These are phyloP conservation scores for Frieseomelitta varia DNA, from an alignment of 1,140 invertebrate species.

Conservation along the genomic window DNA sequence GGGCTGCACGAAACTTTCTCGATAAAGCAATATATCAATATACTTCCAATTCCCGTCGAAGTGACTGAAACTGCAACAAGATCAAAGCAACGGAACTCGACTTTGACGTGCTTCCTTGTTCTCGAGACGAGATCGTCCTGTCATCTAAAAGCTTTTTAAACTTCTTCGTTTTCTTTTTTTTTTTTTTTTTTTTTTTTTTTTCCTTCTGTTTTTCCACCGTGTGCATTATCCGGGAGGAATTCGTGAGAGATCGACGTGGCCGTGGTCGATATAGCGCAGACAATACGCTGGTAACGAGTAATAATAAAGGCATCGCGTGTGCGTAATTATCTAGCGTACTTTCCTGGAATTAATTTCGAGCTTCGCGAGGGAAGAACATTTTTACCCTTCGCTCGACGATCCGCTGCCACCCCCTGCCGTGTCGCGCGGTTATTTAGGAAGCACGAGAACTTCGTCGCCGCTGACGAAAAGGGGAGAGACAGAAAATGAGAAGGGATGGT, in stretches of 20 bases:
- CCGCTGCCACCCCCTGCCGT: conserved; percentile 16
- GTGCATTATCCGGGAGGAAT: neutral
- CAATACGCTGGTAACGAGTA: conserved; percentile 47
- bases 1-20: neutral
- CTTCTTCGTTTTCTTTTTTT: too few species aligned
- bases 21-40: neutral
- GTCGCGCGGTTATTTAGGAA: conserved; percentile 31
- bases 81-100: neutral
- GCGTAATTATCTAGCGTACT: conserved; percentile 69
- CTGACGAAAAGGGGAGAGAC: neutral
- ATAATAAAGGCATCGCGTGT: conserved; percentile 70
- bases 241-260: neutral
- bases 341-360: conserved; percentile 73
- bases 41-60: neutral
- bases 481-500: conserved; percentile 17
- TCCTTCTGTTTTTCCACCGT: too few species aligned
- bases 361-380: conserved; percentile 52
- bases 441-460: conserved; percentile 38
- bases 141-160: neutral
- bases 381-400: conserved; percentile 29
- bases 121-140: neutral
- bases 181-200: too few species aligned
- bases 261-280: conserved; percentile 8
- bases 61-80: too few species aligned
- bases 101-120: neutral